Percentiles rank a stretch among this genome's conserved stretches.
Evolutionary conservation across 2,797 vertebrate genomes (phyloP).

Genomic region (Microctenopoma lineatum): DNA sequence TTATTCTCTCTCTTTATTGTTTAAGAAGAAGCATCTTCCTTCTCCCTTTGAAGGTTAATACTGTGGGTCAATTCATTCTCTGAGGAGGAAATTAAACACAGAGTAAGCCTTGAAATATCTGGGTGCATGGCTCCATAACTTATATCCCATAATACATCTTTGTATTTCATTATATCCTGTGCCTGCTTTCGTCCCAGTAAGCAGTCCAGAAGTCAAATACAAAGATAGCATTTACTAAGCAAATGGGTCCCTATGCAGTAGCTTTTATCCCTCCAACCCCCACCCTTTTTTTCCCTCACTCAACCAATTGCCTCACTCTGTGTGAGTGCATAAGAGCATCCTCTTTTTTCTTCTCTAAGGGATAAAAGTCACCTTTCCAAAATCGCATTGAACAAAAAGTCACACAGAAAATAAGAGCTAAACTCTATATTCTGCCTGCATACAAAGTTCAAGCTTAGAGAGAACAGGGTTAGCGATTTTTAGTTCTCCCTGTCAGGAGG

Average conservation of each 20-base stretch:
- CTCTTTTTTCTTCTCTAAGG: slow-evolving; percentile 68
- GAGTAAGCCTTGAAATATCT: slow-evolving; percentile 77
- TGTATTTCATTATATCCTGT: slow-evolving; percentile 80
- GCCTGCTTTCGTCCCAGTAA: slow-evolving; percentile 75
- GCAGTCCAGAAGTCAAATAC: slow-evolving; percentile 79
- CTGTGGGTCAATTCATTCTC: slow-evolving; percentile 76
- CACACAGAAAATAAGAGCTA: slow-evolving; percentile 83
- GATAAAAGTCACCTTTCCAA: slow-evolving; percentile 85
- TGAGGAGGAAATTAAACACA: slow-evolving; percentile 76
- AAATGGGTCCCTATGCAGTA: slow-evolving; percentile 74
- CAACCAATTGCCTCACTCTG: slow-evolving; percentile 68
- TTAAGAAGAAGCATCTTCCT: slow-evolving; percentile 64
- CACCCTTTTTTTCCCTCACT: slow-evolving; percentile 53
- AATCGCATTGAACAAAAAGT: slow-evolving; percentile 85
- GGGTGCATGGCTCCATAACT: slow-evolving; percentile 75
- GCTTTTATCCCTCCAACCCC: slow-evolving; percentile 43
- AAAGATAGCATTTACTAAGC: slow-evolving; percentile 80
- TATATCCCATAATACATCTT: slow-evolving; percentile 80
- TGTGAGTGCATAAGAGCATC: slow-evolving; percentile 75
- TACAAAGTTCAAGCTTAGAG: slow-evolving; percentile 79
- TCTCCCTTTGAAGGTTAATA: slow-evolving; percentile 75
- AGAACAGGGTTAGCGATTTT: slow-evolving; percentile 74
- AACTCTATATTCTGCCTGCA: slow-evolving; percentile 77
- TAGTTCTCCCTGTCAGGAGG: slow-evolving; percentile 77
- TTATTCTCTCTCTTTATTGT: slow-evolving; percentile 62